Percentiles rank a stretch among this genome's conserved stretches.
These are phyloP conservation scores for Pocillopora damicornis DNA, from an alignment of 64 coral and sea anemone genomes.

Conservation along the genomic window DNA sequence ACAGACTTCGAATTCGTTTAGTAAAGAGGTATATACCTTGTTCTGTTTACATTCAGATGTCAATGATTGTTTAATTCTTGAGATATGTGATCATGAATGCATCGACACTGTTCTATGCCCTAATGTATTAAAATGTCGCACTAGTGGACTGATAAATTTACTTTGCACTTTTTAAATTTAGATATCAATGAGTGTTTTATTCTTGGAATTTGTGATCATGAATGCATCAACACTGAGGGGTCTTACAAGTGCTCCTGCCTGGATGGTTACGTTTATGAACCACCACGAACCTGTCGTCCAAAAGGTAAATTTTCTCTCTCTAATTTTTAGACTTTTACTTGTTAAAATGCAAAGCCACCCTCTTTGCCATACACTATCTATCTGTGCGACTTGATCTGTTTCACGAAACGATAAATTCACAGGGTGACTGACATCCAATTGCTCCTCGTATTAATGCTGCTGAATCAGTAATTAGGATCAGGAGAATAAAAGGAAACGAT, in stretches of 20 bases:
- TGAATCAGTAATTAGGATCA: too few relatives aligned
- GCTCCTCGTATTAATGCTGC: too few relatives aligned
- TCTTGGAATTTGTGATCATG: conserved; percentile 67
- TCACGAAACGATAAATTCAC: too few relatives aligned
- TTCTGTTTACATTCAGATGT: conserved; percentile 44
- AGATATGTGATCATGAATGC: conserved; percentile 76
- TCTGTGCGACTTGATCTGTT: too few relatives aligned
- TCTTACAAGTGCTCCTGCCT: conserved; percentile 81
- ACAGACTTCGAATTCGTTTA: too few relatives aligned
- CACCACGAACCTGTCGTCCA: conserved; percentile 63
- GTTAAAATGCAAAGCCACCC: too few relatives aligned
- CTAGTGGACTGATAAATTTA: too few relatives aligned
- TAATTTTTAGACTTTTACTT: background rate
- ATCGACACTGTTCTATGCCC: conserved; percentile 14
- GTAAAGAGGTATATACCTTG: too few relatives aligned
- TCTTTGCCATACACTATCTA: too few relatives aligned
- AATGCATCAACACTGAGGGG: conserved; percentile 66
- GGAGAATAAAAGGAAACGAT: too few relatives aligned
- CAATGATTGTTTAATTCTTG: conserved; percentile 66
- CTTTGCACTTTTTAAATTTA: background rate
- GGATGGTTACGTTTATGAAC: conserved; percentile 52
- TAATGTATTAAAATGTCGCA: too few relatives aligned
- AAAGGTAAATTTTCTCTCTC: conserved; percentile 28
- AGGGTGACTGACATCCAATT: too few relatives aligned
- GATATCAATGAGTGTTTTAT: conserved; percentile 77